These are phyloP conservation scores for Sander lucioperca DNA, from an alignment of 2,113 vertebrate species.

Conservation along the genomic window DNA sequence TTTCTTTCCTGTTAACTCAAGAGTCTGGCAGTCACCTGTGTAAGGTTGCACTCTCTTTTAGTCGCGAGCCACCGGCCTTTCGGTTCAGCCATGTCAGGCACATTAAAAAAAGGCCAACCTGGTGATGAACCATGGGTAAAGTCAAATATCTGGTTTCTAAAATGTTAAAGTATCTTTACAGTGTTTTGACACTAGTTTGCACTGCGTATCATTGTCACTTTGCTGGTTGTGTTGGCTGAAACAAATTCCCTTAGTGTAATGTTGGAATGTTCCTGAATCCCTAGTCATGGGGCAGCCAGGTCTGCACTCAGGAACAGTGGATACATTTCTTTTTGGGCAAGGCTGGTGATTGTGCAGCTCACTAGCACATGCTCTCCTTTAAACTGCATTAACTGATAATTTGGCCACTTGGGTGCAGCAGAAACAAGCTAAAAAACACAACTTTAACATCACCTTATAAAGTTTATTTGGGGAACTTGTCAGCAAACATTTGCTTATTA, in stretches of 20 bases:
- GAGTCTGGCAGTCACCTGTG: slow-evolving; percentile 75
- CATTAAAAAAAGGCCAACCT: slow-evolving; percentile 18
- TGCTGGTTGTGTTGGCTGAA: slow-evolving; percentile 30
- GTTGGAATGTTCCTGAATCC: slow-evolving; percentile 47
- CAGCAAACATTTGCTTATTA: background rate
- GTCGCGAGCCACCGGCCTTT: slow-evolving; percentile 53
- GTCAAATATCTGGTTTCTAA: slow-evolving; percentile 21
- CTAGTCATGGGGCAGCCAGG: slow-evolving; percentile 40
- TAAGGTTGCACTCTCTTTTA: slow-evolving; percentile 68
- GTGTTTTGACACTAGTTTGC: slow-evolving; percentile 11
- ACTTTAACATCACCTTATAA: background rate
- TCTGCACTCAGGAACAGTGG: slow-evolving; percentile 58
- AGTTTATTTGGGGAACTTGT: background rate
- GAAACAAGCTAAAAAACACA: slow-evolving; percentile 13
- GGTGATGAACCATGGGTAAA: slow-evolving; percentile 35
- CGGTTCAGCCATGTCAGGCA: slow-evolving; percentile 42
- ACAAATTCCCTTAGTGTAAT: slow-evolving; percentile 39
- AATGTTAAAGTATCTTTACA: slow-evolving; percentile 4
- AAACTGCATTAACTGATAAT: slow-evolving; percentile 8
- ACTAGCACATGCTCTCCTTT: slow-evolving; percentile 47
- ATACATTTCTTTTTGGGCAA: slow-evolving; percentile 65
- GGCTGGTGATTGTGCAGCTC: slow-evolving; percentile 60
- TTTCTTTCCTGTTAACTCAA: slow-evolving; percentile 83
- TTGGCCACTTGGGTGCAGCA: background rate
- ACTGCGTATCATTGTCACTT: slow-evolving; percentile 10